Evolutionary conservation across 2,113 vertebrate genomes (phyloP), one percentile per base, ranked within the genome.

Genomic region (Zosterops hypoxanthus): DNA sequence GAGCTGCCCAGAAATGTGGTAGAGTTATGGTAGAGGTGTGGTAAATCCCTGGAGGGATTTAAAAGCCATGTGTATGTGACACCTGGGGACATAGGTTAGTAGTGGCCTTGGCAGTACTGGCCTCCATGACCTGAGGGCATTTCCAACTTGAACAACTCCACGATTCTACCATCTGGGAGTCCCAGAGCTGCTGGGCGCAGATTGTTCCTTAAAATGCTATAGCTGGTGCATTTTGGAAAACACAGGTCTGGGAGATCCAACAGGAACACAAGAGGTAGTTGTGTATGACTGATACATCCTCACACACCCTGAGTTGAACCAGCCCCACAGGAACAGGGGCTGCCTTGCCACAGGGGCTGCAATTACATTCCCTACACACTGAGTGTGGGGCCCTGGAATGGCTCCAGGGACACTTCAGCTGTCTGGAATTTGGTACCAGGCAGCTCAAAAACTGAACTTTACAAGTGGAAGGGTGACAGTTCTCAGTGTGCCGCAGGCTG

Each of bases 401-500:
- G 69, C 60, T 77, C 69, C 4, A 4, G 69, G 29, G 28, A 76
- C 42, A 24, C 4, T 52, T 26, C 17, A 7, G 14, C 55, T 16
- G 12, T 3, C 22, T 21, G 36, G 44, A 73, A 63, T 4, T 2
- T 10, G 34, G 15, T 11, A 68, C 4, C 44, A 31, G 10, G 12
- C 13, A 36, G 12, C 23, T 57, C 5, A 46, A 36, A 59, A 84
- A 20, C 5, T 9, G 19, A n/a, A 25, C 33, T 28, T 39, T 1
- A 19, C 10, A 59, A 55, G 24, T 5, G 24, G 19, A 60, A 60
- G 55, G 21, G 24, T 4, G 23, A 41, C 34, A 39, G 24, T 2
- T 81, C 22, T 36, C 24, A 2, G 0, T 0, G 4, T 6, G 8
- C 16, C 1, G 0, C 1, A 0, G 33, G 13, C 3, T 3, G 31